These are phyloP conservation scores for Mnemiopsis leidyi DNA, from an alignment of 37 sponge, comb jelly and placozoan species.

Conservation along the genomic window DNA sequence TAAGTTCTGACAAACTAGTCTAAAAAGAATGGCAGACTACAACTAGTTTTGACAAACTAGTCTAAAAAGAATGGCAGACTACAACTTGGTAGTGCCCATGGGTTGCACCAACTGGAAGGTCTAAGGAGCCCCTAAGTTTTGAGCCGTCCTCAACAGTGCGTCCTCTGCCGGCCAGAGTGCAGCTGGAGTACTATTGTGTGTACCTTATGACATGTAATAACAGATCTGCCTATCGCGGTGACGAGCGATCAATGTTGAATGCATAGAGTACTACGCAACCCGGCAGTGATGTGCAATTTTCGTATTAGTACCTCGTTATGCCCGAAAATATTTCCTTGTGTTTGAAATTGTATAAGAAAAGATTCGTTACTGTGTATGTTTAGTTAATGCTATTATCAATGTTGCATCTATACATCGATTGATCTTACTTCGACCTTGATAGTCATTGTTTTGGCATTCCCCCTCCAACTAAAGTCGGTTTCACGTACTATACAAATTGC, in stretches of 20 bases:
- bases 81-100: neutral
- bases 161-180: neutral
- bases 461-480: too few species aligned
- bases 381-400: too few species aligned
- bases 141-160: neutral
- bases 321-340: slow-evolving; percentile 3
- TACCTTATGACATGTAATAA: neutral
- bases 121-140: neutral
- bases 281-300: neutral
- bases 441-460: too few species aligned
- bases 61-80: neutral
- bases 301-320: neutral
- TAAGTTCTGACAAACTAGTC: too few species aligned
- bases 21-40: slow-evolving; percentile 48
- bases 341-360: neutral
- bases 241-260: neutral
- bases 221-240: neutral
- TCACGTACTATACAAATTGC: too few species aligned
- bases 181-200: neutral
- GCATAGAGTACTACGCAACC: slow-evolving; percentile 27
- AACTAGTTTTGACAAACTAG: too few species aligned
- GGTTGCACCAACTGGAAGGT: neutral
- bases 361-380: neutral
- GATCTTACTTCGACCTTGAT: too few species aligned
- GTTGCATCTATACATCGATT: too few species aligned